A percentile compares a stretch with the other conserved stretches of the same genome.
Evolutionary conservation across 2,797 vertebrate genomes (phyloP).

Genomic region (Pogoniulus pusillus): DNA sequence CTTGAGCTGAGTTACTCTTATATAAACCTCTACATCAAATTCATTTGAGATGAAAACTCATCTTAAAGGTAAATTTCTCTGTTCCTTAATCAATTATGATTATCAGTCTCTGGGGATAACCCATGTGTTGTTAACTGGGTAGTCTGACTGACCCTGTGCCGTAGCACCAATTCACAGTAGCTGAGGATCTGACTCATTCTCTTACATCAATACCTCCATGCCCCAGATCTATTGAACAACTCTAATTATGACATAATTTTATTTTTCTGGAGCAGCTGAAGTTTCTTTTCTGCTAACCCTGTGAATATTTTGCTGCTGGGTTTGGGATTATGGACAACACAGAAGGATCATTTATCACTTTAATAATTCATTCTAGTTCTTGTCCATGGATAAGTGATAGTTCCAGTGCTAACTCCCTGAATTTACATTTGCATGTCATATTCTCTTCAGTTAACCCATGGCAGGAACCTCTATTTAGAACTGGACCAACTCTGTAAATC

Average conservation of each 20-base stretch:
- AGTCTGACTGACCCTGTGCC: background rate
- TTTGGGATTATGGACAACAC: background rate
- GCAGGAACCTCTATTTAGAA: background rate
- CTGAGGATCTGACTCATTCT: background rate
- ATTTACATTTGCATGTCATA: background rate
- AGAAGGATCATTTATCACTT: background rate
- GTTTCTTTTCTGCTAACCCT: background rate
- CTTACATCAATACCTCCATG: background rate
- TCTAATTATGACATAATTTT: slow-evolving; percentile 31
- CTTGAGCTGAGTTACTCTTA: background rate
- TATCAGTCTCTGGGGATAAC: background rate
- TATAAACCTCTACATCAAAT: background rate
- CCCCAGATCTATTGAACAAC: background rate
- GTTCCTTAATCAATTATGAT: background rate
- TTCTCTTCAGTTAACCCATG: background rate
- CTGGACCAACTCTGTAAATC: background rate
- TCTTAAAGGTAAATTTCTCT: background rate
- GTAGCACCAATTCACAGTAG: background rate
- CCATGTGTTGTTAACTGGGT: background rate
- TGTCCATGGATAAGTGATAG: background rate
- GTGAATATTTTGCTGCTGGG: background rate
- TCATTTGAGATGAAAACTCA: background rate
- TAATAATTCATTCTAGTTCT: slow-evolving; percentile 1
- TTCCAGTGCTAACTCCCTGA: background rate
- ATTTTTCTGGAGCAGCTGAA: slow-evolving; percentile 26